Conservation (phyloP, 1,140 invertebrate species). For the Apocrypta bakeri region DNA sequence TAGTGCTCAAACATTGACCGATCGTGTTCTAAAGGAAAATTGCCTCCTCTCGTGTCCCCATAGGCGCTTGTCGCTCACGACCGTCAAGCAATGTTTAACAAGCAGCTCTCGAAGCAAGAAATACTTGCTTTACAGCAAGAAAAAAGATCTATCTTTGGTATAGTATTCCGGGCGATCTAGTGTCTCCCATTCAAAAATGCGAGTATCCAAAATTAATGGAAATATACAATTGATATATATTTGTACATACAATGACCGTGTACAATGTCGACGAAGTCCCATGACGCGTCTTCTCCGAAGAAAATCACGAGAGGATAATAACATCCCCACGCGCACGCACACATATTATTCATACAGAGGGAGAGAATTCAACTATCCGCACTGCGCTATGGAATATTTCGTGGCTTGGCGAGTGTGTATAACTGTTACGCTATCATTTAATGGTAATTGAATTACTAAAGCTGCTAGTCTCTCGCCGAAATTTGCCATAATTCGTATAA, state of each 20-base stretch:
- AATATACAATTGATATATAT: no score
- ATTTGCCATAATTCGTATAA: not conserved
- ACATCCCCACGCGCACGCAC: no score
- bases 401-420: no score
- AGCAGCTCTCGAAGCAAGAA: not conserved
- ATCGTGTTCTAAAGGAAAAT: conserved; percentile 2
- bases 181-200: no score
- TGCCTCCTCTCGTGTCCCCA: not conserved
- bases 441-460: not conserved
- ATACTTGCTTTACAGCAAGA: not conserved
- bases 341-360: no score
- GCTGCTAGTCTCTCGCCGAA: no score
- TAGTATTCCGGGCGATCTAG: no score
- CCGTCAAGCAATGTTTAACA: not conserved
- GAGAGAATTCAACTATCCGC: not conserved
- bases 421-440: not conserved
- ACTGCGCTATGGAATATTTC: not conserved
- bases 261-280: no score
- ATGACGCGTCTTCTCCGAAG: not conserved
- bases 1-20: conserved; percentile 5
- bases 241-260: no score
- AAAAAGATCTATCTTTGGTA: not conserved
- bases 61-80: not conserved
- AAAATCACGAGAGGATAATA: not conserved
- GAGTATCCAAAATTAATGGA: no score